These are phyloP conservation scores for Sebastolobus alascanus DNA, from an alignment of 2,797 vertebrate genomes.

Conservation along the genomic window DNA sequence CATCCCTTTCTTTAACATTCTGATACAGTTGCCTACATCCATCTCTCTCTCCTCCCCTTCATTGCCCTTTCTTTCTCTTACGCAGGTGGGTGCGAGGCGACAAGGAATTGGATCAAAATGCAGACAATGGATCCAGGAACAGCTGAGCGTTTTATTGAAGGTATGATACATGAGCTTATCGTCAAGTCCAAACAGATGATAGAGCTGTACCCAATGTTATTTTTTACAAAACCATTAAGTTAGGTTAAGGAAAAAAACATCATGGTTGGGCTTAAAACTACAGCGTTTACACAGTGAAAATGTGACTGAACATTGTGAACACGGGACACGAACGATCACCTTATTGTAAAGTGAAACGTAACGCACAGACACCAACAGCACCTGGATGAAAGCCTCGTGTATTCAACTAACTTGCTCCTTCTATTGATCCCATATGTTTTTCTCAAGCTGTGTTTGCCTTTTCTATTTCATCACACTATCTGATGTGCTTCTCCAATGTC, in stretches of 20 bases:
- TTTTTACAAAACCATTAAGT: too few relatives aligned
- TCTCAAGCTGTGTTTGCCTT: conserved; percentile 24
- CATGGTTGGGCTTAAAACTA: too few relatives aligned
- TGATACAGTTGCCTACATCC: not conserved
- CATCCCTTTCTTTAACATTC: conserved; percentile 2
- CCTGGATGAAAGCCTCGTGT: too few relatives aligned
- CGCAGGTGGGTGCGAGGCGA: not conserved
- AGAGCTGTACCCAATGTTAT: not conserved
- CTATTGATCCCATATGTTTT: conserved; percentile 24
- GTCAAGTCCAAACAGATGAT: not conserved
- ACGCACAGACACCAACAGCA: too few relatives aligned
- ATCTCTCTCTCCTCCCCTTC: not conserved
- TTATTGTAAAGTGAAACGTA: too few relatives aligned
- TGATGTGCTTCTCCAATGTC: not conserved
- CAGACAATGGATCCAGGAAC: not conserved
- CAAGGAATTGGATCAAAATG: not conserved
- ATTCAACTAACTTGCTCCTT: conserved; percentile 23
- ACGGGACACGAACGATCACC: not conserved
- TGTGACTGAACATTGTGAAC: too few relatives aligned
- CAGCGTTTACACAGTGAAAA: too few relatives aligned
- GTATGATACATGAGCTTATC: not conserved
- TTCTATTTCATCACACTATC: conserved; percentile 15
- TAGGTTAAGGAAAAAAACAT: too few relatives aligned
- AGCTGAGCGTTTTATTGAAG: not conserved
- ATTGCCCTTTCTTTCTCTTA: not conserved